Conservation (phyloP, 2,888 invertebrate genomes). For the Dicycla oo region DNA sequence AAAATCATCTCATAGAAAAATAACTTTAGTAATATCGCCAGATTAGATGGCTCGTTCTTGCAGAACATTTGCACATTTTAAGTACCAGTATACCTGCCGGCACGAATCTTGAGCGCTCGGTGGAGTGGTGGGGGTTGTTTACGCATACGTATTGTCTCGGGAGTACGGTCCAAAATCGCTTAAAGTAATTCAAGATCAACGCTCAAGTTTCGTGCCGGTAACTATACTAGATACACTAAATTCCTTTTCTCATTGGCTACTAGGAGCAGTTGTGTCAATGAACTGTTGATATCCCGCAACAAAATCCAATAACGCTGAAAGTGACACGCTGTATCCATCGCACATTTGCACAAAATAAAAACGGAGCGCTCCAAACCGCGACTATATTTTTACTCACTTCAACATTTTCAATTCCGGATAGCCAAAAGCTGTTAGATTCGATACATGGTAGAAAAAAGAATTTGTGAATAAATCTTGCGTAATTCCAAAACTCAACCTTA, state of each 20-base stretch:
- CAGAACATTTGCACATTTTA: not conserved
- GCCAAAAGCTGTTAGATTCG: conserved; percentile 38
- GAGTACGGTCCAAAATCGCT: too few species aligned
- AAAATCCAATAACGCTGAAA: conserved; percentile 63
- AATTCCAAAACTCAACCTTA: conserved; percentile 12
- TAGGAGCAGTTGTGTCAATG: conserved; percentile 27
- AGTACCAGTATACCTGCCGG: too few species aligned
- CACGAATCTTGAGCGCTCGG: too few species aligned
- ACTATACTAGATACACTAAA: not conserved
- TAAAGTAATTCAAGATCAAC: too few species aligned
- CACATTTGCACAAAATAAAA: conserved; percentile 63
- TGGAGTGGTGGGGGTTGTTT: too few species aligned
- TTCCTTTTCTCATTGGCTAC: not conserved
- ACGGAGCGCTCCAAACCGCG: conserved; percentile 27
- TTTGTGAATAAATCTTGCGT: conserved; percentile 26
- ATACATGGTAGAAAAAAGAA: conserved; percentile 35
- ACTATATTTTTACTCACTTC: conserved; percentile 56
- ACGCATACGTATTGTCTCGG: too few species aligned
- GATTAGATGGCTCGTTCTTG: too few species aligned
- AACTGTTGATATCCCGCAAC: conserved; percentile 21
- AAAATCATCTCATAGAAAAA: not conserved
- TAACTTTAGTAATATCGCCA: not conserved
- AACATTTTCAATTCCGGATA: conserved; percentile 59
- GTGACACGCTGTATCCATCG: conserved; percentile 35
- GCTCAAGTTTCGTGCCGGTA: too few species aligned